Percentiles rank a stretch among this genome's conserved stretches.
These are phyloP conservation scores for Gadus macrocephalus DNA, from an alignment of 2,113 vertebrate genomes.

Conservation along the genomic window DNA sequence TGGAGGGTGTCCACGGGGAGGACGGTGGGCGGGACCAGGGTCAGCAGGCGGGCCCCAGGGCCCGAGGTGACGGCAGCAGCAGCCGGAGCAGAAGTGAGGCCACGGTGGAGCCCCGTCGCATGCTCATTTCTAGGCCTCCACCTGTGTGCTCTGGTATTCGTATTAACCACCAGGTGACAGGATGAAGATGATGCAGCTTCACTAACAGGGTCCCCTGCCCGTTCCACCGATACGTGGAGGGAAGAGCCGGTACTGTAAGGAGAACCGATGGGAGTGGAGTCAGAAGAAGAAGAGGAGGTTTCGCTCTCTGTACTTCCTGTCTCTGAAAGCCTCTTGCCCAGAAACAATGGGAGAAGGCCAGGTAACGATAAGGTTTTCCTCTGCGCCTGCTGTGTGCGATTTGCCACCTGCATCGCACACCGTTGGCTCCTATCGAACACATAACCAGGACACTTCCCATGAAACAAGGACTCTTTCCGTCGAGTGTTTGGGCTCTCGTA, in stretches of 20 bases:
- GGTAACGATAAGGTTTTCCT: constrained; percentile 22
- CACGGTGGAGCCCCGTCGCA: constrained; percentile 7
- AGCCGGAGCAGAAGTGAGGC: not conserved
- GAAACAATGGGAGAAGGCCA: constrained; percentile 30
- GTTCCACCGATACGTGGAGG: constrained; percentile 23
- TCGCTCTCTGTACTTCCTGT: constrained; percentile 50
- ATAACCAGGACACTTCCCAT: constrained; percentile 48
- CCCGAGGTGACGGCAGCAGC: too few relatives aligned
- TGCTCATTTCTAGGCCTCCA: not conserved
- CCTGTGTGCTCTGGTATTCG: constrained; percentile 17
- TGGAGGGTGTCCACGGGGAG: constrained; percentile 61
- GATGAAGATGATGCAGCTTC: constrained; percentile 39
- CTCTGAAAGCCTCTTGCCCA: constrained; percentile 43
- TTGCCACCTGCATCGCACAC: too few relatives aligned
- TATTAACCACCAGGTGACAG: constrained; percentile 41
- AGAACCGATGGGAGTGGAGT: constrained; percentile 57
- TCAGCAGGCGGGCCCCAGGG: not conserved
- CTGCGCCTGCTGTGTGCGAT: constrained; percentile 5
- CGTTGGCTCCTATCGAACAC: constrained; percentile 44
- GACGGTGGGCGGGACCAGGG: constrained; percentile 48
- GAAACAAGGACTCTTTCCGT: constrained; percentile 75
- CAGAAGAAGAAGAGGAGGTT: constrained; percentile 55
- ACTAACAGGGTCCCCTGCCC: constrained; percentile 19
- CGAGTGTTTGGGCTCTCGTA: constrained; percentile 72
- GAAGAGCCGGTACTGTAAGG: constrained; percentile 35